Percentiles rank a stretch among this genome's conserved stretches.
These are phyloP conservation scores for Orussus abietinus DNA, from an alignment of 1,140 invertebrate species.

Conservation along the genomic window DNA sequence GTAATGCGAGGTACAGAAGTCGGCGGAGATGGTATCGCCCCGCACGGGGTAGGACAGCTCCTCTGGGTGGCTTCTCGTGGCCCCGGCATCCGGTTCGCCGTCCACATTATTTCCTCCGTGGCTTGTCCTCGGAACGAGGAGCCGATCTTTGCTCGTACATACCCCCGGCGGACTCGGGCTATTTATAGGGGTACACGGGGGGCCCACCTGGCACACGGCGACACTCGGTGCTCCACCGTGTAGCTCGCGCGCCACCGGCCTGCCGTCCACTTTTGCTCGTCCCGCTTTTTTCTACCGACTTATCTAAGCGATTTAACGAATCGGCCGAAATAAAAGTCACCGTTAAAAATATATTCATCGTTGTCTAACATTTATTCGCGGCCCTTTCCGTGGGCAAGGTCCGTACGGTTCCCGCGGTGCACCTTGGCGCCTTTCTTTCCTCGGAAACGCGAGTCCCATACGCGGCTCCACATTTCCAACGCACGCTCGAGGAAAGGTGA, in stretches of 20 bases:
- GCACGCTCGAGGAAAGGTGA: too few relatives aligned
- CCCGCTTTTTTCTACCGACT: too few relatives aligned
- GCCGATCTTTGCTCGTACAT: slow-evolving; percentile 28
- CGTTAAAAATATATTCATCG: too few relatives aligned
- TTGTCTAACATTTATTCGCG: too few relatives aligned
- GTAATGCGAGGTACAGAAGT: slow-evolving; percentile 27
- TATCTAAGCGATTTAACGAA: too few relatives aligned
- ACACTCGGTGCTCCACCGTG: slow-evolving; percentile 1
- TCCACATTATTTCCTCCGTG: slow-evolving; percentile 38
- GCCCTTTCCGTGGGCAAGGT: too few relatives aligned
- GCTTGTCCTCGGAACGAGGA: slow-evolving; percentile 24
- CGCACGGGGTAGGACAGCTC: slow-evolving; percentile 33
- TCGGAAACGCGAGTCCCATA: too few relatives aligned
- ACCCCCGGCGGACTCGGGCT: slow-evolving; percentile 5
- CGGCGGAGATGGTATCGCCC: slow-evolving; percentile 36
- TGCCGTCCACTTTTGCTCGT: too few relatives aligned
- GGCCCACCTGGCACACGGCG: background rate
- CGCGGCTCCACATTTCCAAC: too few relatives aligned
- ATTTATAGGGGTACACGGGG: slow-evolving; percentile 19
- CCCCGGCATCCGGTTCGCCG: slow-evolving; percentile 38
- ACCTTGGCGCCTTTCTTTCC: too few relatives aligned
- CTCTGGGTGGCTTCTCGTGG: slow-evolving; percentile 30
- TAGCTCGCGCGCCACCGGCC: background rate
- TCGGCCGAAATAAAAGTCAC: too few relatives aligned
- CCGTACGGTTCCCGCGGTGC: too few relatives aligned